These are phyloP conservation scores for Euura lappo DNA, from an alignment of 1,140 invertebrate genomes.

Conservation along the genomic window DNA sequence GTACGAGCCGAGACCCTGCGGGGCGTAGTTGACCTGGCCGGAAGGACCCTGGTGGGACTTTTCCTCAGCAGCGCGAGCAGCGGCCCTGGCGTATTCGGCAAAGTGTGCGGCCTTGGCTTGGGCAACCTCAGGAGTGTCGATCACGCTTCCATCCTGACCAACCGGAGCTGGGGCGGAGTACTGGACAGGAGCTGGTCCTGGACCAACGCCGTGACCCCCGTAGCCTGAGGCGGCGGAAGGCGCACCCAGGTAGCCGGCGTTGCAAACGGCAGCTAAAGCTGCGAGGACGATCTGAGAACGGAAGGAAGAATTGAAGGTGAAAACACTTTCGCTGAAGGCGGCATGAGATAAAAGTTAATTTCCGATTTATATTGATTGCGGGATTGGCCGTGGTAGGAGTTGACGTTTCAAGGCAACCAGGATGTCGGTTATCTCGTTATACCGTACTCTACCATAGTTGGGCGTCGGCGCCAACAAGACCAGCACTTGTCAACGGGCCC, in stretches of 20 bases:
- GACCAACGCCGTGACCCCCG: slow-evolving; percentile 26
- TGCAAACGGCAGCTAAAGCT: slow-evolving; percentile 33
- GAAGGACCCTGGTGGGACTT: slow-evolving; percentile 30
- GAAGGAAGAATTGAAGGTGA: not conserved
- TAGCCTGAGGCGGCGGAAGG: slow-evolving; percentile 41
- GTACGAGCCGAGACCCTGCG: slow-evolving; percentile 21
- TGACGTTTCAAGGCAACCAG: slow-evolving; percentile 3
- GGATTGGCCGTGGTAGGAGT: not conserved
- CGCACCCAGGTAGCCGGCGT: slow-evolving; percentile 40
- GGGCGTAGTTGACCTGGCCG: slow-evolving; percentile 17
- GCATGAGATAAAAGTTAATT: not conserved
- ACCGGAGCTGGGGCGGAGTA: slow-evolving; percentile 62
- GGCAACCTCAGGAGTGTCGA: slow-evolving; percentile 62
- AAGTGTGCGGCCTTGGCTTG: slow-evolving; percentile 60
- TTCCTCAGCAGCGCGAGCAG: slow-evolving; percentile 47
- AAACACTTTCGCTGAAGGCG: no score
- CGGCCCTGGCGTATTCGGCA: slow-evolving; percentile 58
- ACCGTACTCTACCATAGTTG: not conserved
- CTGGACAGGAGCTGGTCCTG: slow-evolving; percentile 34
- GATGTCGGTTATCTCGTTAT: not conserved
- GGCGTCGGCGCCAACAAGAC: not conserved
- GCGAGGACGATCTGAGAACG: slow-evolving; percentile 43
- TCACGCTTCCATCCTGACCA: slow-evolving; percentile 60
- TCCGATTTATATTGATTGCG: slow-evolving; percentile 16
- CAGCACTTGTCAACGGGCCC: not conserved